Base-by-base conservation (phyloP, 1,140 invertebrate species). In the Dendroctonus valens region DNA sequence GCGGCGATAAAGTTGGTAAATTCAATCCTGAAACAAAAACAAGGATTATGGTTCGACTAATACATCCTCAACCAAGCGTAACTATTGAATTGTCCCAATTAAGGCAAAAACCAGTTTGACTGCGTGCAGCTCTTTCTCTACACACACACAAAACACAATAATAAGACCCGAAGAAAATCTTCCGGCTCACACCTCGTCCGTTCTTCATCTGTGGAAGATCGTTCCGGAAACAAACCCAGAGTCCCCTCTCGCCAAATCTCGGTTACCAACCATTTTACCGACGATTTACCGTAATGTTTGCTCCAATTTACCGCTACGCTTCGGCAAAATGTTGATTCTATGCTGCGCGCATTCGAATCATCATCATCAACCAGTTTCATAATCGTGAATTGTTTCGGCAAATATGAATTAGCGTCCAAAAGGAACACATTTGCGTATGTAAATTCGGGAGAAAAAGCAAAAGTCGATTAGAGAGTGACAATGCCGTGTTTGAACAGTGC, bases 131-230 rank as follows among this genome's bases (percentile, higher is more conserved):
- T 65, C 64, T 58, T 65, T 65, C 64, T 65, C 55, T 57, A 12
- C 9, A 46, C 12, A 46, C 44, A 54, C 26, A 26, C 41, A 65
- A 65, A 65, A 51, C 64, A 52, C 55, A 68, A 64, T 69, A 65
- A 72, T 66, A 72, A 65, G 69, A 64, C 68, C 67, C 66, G 63
- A 53, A 54, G 55, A 69, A 63, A 69, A 64, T 65, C 71, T 68
- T 70, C 70, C 72, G 64, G 49, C 58, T 70, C 71, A 68, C 71
- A 70, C 69, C 65, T 65, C 69, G 62, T 55, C 58, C 68, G 67
- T 65, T 69, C 65, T 70, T 68, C 71, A 67, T 64, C 61, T 57
- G 50, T 52, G 54, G 54, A 68, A 65, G 53, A 59, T 50, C 68
- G 62, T 49, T 37, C 63, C 58, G 59, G 53, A 62, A 61, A 65